phyloP scores from a whole-genome alignment of 92 coral and sea anemone species.

The Heliopora coerulea region DNA sequence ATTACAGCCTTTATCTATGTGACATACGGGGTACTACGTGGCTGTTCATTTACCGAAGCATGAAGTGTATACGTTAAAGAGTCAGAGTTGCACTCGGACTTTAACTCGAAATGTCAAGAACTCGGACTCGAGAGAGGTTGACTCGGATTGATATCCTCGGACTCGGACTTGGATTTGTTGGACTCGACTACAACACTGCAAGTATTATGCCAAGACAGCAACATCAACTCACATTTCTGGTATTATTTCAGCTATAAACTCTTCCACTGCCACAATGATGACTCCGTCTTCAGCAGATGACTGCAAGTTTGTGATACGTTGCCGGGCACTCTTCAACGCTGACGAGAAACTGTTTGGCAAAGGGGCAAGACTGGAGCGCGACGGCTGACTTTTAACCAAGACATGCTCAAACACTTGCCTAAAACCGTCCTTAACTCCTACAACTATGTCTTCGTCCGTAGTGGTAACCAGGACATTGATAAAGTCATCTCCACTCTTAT shows the following conservation, averaged over 20 bases:
- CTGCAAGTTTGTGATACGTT: constrained; percentile 66
- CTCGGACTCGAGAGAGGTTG: too few species aligned
- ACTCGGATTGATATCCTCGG: too few species aligned
- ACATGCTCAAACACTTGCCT: constrained; percentile 90
- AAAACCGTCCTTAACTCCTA: constrained; percentile 89
- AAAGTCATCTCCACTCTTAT: constrained; percentile 69
- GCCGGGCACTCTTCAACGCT: constrained; percentile 91
- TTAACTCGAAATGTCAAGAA: too few species aligned
- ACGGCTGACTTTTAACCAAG: constrained; percentile 56
- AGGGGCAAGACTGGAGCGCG: constrained; percentile 87
- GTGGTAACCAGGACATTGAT: constrained; percentile 67
- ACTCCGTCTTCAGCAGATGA: constrained; percentile 66
- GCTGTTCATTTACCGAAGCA: too few species aligned
- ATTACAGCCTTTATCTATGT: too few species aligned
- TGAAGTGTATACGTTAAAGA: too few species aligned
- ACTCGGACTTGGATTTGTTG: too few species aligned
- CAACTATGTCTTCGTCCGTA: constrained; percentile 66
- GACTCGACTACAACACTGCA: too few species aligned
- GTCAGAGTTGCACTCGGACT: too few species aligned
- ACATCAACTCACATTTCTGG: constrained; percentile 89
- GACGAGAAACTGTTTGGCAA: constrained; percentile 90
- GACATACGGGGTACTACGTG: too few species aligned
- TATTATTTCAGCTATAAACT: constrained; percentile 80
- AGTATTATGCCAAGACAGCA: too few species aligned
- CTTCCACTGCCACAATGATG: constrained; percentile 80